A percentile compares a stretch with the other conserved stretches of the same genome.
These are phyloP conservation scores for Gavia stellata DNA, from an alignment of 2,113 vertebrate species.

Conservation along the genomic window DNA sequence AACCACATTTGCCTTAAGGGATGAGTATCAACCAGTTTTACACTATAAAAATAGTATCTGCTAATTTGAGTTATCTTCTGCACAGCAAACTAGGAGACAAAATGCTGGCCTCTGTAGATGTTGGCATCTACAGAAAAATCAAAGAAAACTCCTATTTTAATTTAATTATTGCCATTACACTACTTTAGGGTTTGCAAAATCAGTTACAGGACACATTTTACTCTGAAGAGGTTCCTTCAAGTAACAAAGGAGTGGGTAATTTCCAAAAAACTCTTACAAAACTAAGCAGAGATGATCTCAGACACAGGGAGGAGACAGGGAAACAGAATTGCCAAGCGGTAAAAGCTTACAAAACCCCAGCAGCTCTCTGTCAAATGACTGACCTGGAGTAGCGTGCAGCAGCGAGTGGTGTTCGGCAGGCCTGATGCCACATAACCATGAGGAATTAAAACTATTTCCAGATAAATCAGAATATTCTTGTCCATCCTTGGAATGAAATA, in stretches of 20 bases:
- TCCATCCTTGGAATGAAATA: neutral
- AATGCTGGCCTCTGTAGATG: neutral
- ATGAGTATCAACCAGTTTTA: neutral
- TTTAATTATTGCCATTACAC: neutral
- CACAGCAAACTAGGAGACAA: neutral
- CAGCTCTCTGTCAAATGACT: neutral
- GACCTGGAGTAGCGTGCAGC: neutral
- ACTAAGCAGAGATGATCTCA: neutral
- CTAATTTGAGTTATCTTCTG: neutral
- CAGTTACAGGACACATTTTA: neutral
- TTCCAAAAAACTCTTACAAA: neutral
- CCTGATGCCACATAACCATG: neutral
- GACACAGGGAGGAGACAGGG: neutral
- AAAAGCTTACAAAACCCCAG: neutral
- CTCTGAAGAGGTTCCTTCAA: neutral
- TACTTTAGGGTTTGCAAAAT: neutral
- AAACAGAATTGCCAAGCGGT: neutral
- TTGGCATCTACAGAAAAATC: neutral
- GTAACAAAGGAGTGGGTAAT: neutral
- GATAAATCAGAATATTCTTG: neutral
- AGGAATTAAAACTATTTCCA: neutral
- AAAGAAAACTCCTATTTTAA: neutral
- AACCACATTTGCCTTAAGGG: neutral
- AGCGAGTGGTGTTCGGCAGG: accelerated
- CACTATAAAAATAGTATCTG: neutral